Conservation (phyloP, 2,888 invertebrate genomes). For the Tetrapedia diversipes region DNA sequence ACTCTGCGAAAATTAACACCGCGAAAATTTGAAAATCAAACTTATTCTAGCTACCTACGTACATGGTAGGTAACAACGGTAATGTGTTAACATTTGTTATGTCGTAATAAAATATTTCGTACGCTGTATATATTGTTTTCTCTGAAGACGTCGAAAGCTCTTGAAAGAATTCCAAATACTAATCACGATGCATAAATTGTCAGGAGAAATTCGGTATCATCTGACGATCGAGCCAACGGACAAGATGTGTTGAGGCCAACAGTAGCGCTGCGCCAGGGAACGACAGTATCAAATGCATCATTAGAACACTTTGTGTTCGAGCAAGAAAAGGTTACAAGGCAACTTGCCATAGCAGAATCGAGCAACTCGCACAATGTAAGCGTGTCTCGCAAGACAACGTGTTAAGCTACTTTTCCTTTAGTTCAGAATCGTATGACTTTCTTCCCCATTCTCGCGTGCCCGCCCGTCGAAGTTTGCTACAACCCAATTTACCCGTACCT, state of each 20-base stretch:
- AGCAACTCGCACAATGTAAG: conserved; percentile 9
- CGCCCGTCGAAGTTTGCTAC: background rate
- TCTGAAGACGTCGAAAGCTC: background rate
- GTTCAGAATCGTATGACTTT: conserved; percentile 18
- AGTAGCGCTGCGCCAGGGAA: background rate
- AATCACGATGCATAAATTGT: background rate
- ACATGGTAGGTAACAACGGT: no score
- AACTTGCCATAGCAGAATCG: conserved; percentile 25
- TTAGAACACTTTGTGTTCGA: conserved; percentile 29
- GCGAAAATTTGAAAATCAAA: background rate
- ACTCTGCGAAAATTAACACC: no score
- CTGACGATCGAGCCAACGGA: conserved; percentile 15
- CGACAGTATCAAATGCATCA: conserved; percentile 10
- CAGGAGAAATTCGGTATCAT: background rate
- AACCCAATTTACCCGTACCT: background rate
- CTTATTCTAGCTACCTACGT: background rate
- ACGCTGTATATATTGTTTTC: background rate
- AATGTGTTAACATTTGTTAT: no score
- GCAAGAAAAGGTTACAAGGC: conserved; percentile 13
- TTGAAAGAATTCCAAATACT: background rate
- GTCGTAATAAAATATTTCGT: no score
- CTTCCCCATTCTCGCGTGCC: background rate
- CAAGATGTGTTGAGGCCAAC: background rate
- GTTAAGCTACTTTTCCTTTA: conserved; percentile 25
- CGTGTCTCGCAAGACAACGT: conserved; percentile 19